Evolutionary conservation across 1,140 invertebrate species (phyloP), one percentile per base, ranked within the genome.

Genomic region (Centruroides sculpturatus): DNA sequence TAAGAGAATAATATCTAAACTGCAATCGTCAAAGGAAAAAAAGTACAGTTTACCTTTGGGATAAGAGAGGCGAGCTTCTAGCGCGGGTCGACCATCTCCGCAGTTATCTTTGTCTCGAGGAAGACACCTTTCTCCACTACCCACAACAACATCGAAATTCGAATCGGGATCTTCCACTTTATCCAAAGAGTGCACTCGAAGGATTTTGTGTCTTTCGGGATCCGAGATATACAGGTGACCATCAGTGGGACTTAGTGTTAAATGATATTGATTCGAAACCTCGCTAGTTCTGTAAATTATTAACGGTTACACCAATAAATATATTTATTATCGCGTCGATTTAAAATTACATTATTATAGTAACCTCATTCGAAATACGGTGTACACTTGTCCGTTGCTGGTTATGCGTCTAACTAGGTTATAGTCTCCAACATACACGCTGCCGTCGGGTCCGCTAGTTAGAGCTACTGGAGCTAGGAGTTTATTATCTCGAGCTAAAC

Each of bases 101-200:
- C 94, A 98, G 66, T 92, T 88, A n/a, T 91, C 89, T 71, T 91
- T 87, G 71, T 96, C 92, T 6, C 92, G 91, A 0, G 92, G 92
- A 4, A 93, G 77, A 74, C 93, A 97, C 64, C 91, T 78, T 72
- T 93, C 90, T 0, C 92, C 92, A n/a, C 89, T 94, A 3, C 92
- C 92, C 13, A 75, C 77, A 36, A 79, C 70, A 12, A 11, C 69
- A 41, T 74, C 71, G 52, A 63, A 66, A 56, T 68, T 69, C 35
- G 65, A 61, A 34, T 68, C 60, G 4, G 66, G 55, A 54, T 67
- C 62, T 48, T 69, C 68, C 5, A 64, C 59, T 51, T 65, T 68
- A 48, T 67, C 67, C n/a, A 67, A 23, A 66, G 91, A 86, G 52
- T 88, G 82, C 0, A 96, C 88, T 52, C 85, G 82, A 35, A 96